Evolutionary conservation across 1,140 invertebrate genomes (phyloP).

Genomic region (Drosophila dunni): DNA sequence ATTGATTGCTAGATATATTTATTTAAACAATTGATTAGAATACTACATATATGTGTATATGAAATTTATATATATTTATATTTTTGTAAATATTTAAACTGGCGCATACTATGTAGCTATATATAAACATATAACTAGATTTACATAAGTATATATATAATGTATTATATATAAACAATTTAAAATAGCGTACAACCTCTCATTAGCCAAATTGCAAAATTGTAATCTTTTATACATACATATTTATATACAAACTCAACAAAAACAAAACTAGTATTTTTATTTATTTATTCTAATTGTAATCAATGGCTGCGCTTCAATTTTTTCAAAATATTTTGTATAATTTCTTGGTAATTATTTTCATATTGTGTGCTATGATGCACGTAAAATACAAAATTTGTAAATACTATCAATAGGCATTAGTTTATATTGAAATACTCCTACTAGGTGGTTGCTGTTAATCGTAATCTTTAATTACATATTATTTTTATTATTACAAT

Average conservation of each 20-base stretch:
- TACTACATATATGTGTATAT: conserved; percentile 18
- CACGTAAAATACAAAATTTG: conserved; percentile 23
- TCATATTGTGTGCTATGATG: conserved; percentile 16
- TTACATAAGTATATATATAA: conserved; percentile 13
- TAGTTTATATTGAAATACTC: conserved; percentile 50
- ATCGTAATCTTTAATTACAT: conserved; percentile 30
- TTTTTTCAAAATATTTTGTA: conserved; percentile 11
- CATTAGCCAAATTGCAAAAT: conserved; percentile 79
- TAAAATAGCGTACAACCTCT: conserved; percentile 65
- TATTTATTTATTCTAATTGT: conserved; percentile 55
- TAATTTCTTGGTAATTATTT: neutral
- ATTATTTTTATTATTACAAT: conserved; percentile 22
- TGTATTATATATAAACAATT: conserved; percentile 23
- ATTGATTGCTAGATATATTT: conserved; percentile 37
- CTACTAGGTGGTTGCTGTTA: conserved; percentile 57
- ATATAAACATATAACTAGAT: conserved; percentile 49
- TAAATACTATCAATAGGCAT: conserved; percentile 40
- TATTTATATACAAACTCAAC: conserved; percentile 11
- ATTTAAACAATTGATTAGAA: conserved; percentile 44
- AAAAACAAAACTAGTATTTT: conserved; percentile 32
- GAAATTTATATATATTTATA: conserved; percentile 37
- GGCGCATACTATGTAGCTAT: conserved; percentile 29
- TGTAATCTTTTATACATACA: conserved; percentile 58
- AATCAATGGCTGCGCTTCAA: conserved; percentile 38
- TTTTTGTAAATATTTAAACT: conserved; percentile 28